Evolutionary conservation across 1,140 invertebrate genomes (phyloP).

Genomic region (Sinella curviseta): DNA sequence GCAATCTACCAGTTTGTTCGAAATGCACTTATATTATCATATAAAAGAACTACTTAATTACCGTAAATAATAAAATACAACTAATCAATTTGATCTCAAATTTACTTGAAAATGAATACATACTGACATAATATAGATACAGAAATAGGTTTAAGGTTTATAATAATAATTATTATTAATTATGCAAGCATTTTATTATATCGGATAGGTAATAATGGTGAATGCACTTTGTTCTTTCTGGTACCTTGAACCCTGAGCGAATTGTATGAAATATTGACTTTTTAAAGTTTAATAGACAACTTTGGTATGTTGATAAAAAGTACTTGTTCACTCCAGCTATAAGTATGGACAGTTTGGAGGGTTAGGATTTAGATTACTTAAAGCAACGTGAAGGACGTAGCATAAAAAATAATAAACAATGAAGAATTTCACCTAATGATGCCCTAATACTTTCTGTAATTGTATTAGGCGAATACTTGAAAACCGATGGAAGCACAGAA

Average conservation of each 20-base stretch:
- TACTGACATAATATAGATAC: neutral
- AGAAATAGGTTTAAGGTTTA: neutral
- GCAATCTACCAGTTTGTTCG: neutral
- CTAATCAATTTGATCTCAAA: conserved; percentile 22
- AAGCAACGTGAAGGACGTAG: too few species aligned
- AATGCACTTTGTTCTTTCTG: neutral
- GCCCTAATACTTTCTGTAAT: too few species aligned
- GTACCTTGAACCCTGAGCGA: neutral
- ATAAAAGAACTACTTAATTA: neutral
- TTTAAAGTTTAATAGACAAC: too few species aligned
- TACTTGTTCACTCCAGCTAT: too few species aligned
- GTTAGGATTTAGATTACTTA: too few species aligned
- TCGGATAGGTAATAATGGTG: neutral
- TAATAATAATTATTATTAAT: neutral
- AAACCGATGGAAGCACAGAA: too few species aligned
- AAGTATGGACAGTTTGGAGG: too few species aligned
- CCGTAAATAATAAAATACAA: neutral
- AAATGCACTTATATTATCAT: neutral
- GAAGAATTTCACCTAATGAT: too few species aligned
- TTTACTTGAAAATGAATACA: conserved; percentile 1
- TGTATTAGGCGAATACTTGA: too few species aligned
- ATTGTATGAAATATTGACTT: too few species aligned
- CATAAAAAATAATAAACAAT: too few species aligned
- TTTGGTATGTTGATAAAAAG: too few species aligned
- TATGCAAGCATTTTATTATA: neutral